These are phyloP conservation scores for Benthochromis sp. DNA, from an alignment of 2,113 vertebrate genomes.

Conservation along the genomic window DNA sequence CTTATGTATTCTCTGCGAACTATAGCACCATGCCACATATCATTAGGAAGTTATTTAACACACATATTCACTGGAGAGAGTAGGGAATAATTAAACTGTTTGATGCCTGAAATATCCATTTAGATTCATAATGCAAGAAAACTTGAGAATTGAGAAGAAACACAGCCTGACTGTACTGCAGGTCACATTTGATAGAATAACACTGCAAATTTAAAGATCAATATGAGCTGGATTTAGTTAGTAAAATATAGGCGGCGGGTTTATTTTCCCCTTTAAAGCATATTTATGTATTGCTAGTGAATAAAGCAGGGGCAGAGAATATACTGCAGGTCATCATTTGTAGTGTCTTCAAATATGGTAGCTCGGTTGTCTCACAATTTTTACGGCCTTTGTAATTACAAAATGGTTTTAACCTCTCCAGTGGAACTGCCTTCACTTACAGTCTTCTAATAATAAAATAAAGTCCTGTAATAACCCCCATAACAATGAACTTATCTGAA, in stretches of 20 bases:
- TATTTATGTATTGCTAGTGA: not conserved
- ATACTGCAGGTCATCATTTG: not conserved
- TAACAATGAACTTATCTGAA: conserved; percentile 34
- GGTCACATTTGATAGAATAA: not conserved
- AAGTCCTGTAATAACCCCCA: conserved; percentile 15
- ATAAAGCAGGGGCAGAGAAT: not conserved
- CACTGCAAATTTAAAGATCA: not conserved
- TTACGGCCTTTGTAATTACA: conserved; percentile 33
- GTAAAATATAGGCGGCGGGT: not conserved
- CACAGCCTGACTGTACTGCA: not conserved
- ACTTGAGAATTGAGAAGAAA: not conserved
- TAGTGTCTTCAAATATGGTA: not conserved
- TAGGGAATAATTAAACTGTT: conserved; percentile 39
- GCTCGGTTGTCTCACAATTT: not conserved
- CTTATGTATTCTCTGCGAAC: not conserved
- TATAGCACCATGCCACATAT: conserved; percentile 17
- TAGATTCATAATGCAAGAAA: conserved; percentile 16
- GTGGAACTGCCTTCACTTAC: not conserved
- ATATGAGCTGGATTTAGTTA: not conserved
- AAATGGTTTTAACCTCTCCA: not conserved
- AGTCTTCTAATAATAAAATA: conserved; percentile 27
- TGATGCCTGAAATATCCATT: conserved; percentile 50
- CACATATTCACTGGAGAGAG: conserved; percentile 25
- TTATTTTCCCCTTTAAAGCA: not conserved
- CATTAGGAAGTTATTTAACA: conserved; percentile 31